Conservation (phyloP, 2,113 vertebrate species). For the Panurus biarmicus region DNA sequence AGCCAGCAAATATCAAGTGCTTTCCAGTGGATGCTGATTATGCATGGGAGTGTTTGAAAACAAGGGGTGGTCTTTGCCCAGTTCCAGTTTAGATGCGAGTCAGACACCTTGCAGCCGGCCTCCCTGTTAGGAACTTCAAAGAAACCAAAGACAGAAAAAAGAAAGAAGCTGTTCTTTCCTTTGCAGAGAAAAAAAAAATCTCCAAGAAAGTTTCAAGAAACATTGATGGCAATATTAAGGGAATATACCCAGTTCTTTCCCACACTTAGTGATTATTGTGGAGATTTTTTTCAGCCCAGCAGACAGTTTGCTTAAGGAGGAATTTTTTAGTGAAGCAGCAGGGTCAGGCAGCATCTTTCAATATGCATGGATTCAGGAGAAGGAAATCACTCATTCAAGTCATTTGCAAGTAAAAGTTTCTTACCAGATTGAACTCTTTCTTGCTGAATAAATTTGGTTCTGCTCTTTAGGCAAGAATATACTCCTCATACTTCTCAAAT, state of each 20-base stretch:
- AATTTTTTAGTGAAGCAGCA: neutral
- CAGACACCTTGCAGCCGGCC: neutral
- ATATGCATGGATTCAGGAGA: neutral
- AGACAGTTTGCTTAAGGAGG: neutral
- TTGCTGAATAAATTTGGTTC: slow-evolving; percentile 1
- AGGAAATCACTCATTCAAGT: slow-evolving; percentile 5
- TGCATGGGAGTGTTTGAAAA: neutral
- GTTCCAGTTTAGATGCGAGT: neutral
- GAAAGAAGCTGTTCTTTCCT: neutral
- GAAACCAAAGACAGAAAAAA: neutral
- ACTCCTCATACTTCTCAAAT: neutral
- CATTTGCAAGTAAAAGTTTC: slow-evolving; percentile 35
- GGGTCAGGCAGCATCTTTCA: neutral
- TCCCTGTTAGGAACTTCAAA: neutral
- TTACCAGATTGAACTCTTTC: neutral
- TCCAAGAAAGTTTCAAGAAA: neutral
- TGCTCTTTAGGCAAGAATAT: neutral
- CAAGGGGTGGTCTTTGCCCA: neutral
- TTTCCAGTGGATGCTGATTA: neutral
- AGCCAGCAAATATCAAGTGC: neutral
- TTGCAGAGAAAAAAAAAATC: neutral
- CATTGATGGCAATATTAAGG: neutral
- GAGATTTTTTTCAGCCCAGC: neutral
- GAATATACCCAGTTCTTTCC: neutral
- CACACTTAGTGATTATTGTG: neutral